Evolutionary conservation across 2,113 vertebrate genomes (phyloP).

Genomic region (Thalassoma bifasciatum): DNA sequence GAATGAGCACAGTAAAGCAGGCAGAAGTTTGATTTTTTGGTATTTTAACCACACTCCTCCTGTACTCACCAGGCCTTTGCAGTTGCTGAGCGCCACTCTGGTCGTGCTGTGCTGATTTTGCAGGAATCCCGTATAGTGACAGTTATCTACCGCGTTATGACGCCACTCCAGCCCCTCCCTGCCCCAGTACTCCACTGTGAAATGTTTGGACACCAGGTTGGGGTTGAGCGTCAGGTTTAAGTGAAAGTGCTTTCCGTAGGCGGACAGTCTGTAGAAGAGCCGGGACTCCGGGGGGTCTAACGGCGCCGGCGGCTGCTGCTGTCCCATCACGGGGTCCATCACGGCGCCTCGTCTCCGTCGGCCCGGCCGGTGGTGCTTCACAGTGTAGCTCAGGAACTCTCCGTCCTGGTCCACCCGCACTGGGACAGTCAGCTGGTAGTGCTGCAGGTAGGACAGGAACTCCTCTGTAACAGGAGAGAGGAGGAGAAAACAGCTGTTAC

Average conservation of each 20-base stretch:
- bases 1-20: too few relatives aligned
- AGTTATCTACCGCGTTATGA: constrained; percentile 91
- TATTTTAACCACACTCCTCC: background rate
- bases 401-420: constrained; percentile 95
- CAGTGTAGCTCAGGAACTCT: constrained; percentile 97
- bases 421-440: constrained; percentile 97
- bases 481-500: too few relatives aligned
- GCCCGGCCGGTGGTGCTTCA: constrained; percentile 93
- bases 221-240: constrained; percentile 97
- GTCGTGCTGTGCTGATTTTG: constrained; percentile 89
- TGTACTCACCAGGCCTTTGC: constrained; percentile 95
- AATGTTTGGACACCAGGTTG: constrained; percentile 95
- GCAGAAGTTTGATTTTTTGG: too few relatives aligned
- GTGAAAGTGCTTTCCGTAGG: constrained; percentile 99
- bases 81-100: constrained; percentile 96
- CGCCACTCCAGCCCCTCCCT: constrained; percentile 92
- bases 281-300: constrained; percentile 86
- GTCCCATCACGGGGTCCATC: constrained; percentile 64
- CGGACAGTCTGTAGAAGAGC: constrained; percentile 97
- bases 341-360: constrained; percentile 89
- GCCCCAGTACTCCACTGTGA: constrained; percentile 98
- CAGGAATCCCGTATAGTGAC: constrained; percentile 95
- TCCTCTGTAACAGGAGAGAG: constrained; percentile 89
- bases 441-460: constrained; percentile 98
- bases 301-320: constrained; percentile 56